Conservation (phyloP, 64 coral and sea anemone genomes). For the Orbicella faveolata region DNA sequence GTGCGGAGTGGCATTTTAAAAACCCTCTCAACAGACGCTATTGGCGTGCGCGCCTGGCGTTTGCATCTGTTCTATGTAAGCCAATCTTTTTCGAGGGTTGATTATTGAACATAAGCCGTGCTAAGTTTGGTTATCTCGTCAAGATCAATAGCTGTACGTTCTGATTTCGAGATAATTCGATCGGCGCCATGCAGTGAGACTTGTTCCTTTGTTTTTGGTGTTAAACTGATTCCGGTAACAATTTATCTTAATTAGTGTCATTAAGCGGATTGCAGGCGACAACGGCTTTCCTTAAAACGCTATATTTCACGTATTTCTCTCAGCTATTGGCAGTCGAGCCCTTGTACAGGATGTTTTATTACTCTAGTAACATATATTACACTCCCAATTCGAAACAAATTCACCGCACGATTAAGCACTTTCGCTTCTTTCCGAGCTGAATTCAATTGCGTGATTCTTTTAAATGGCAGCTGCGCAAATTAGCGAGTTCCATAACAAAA, state of each 20-base stretch:
- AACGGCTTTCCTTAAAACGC: constrained; percentile 2
- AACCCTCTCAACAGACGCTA: constrained; percentile 19
- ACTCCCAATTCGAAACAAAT: constrained; percentile 20
- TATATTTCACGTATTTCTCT: constrained; percentile 26
- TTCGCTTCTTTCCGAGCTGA: neutral
- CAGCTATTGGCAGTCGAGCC: constrained; percentile 2
- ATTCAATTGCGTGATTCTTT: neutral
- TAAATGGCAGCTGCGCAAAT: neutral
- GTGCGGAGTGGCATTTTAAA: constrained; percentile 33
- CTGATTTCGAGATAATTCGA: constrained; percentile 97
- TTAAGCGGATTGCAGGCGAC: constrained; percentile 51
- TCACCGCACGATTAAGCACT: neutral
- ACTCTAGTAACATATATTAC: constrained; percentile 25
- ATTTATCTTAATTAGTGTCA: constrained; percentile 99
- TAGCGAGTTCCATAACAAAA: no score
- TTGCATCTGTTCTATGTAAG: constrained; percentile 6
- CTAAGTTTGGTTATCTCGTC: constrained; percentile 82
- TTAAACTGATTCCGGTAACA: constrained; percentile 49
- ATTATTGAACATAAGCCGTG: constrained; percentile 50
- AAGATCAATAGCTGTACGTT: constrained; percentile 78
- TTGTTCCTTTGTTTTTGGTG: constrained; percentile 59
- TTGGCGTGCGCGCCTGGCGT: neutral
- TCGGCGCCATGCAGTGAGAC: constrained; percentile 59
- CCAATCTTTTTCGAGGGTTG: constrained; percentile 43
- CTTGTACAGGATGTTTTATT: constrained; percentile 17